Conservation (phyloP, 2,797 vertebrate genomes). For the Aulostomus chinensis region DNA sequence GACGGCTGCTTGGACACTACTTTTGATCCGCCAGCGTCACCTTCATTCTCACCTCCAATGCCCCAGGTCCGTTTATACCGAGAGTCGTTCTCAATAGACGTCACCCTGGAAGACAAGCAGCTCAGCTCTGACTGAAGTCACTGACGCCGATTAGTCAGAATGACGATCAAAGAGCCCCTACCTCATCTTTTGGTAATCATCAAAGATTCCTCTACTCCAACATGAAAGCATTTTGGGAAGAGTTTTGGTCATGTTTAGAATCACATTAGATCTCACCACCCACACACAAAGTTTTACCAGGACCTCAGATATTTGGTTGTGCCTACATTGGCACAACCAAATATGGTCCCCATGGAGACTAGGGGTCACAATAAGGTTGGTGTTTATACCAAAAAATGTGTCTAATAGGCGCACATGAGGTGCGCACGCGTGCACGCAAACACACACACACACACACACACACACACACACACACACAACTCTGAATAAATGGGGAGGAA, state of each 20-base stretch:
- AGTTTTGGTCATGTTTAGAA: constrained; percentile 51
- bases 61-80: constrained; percentile 91
- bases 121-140: background rate
- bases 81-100: constrained; percentile 88
- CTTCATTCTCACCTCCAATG: constrained; percentile 50
- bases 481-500: too few species aligned
- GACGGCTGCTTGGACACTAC: constrained; percentile 88
- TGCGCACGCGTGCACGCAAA: too few species aligned
- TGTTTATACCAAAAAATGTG: too few species aligned
- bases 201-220: constrained; percentile 61
- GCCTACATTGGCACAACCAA: too few species aligned
- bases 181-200: constrained; percentile 67
- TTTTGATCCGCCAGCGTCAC: constrained; percentile 21
- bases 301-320: too few species aligned
- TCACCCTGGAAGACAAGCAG: constrained; percentile 82
- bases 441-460: too few species aligned
- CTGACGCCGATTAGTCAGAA: too few species aligned
- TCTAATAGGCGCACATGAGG: too few species aligned
- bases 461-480: too few species aligned
- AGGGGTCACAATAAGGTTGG: too few species aligned
- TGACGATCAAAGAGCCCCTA: constrained; percentile 33
- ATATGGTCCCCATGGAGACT: too few species aligned
- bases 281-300: too few species aligned
- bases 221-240: constrained; percentile 64
- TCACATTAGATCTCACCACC: constrained; percentile 6